phyloP scores from a whole-genome alignment of 2,797 vertebrate genomes.

The Psittacula echo region DNA sequence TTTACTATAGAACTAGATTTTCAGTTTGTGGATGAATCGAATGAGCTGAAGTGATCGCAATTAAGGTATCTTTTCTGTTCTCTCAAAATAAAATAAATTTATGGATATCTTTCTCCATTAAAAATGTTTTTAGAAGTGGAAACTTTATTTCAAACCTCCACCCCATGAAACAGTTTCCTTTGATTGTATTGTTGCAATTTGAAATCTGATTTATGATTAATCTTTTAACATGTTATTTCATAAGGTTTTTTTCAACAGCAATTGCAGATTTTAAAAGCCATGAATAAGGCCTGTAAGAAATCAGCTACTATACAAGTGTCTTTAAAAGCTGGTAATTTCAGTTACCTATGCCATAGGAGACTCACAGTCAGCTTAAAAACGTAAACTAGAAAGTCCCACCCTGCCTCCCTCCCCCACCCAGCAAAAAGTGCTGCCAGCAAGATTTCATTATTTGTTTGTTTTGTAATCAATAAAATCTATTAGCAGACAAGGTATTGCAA shows the following conservation, averaged over 20 bases:
- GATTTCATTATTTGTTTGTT: conserved; percentile 5
- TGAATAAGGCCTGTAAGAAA: background rate
- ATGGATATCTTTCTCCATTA: background rate
- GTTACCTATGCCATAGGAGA: background rate
- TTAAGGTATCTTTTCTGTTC: background rate
- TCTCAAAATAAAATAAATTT: background rate
- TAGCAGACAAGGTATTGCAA: background rate
- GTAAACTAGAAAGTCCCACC: background rate
- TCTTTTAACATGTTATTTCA: conserved; percentile 8
- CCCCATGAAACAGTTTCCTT: background rate
- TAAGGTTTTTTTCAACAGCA: background rate
- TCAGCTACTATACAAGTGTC: background rate
- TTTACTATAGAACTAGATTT: background rate
- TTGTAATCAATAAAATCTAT: conserved; percentile 36
- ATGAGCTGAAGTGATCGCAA: background rate
- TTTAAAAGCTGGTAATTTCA: background rate
- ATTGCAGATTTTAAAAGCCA: background rate
- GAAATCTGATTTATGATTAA: background rate
- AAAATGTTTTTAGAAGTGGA: background rate
- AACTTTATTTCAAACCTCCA: background rate
- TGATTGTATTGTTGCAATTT: background rate
- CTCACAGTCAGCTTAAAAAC: background rate
- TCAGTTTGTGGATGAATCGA: background rate
- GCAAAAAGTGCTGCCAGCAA: background rate
- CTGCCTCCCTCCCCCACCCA: fast-evolving